Evolutionary conservation across 2,888 invertebrate species (phyloP).

Genomic region (Tetanocera ferruginea): DNA sequence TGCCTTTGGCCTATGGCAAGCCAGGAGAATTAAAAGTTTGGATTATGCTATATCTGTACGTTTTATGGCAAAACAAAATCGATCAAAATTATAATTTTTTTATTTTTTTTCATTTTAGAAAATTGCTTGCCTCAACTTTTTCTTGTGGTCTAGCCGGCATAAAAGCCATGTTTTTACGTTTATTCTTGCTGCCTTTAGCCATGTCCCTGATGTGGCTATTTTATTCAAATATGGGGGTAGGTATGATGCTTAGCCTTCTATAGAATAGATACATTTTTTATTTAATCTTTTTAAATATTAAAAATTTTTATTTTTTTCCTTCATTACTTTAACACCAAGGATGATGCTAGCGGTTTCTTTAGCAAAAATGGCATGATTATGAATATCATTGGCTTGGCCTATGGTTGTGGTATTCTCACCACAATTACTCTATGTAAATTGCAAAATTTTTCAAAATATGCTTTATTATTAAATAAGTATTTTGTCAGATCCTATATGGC

Average conservation of each 20-base stretch:
- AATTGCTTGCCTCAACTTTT: slow-evolving; percentile 83
- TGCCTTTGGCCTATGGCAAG: slow-evolving; percentile 82
- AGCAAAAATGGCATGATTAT: slow-evolving; percentile 69
- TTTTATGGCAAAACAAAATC: slow-evolving; percentile 5
- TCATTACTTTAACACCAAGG: slow-evolving; percentile 52
- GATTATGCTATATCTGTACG: slow-evolving; percentile 78
- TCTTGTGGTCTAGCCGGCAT: slow-evolving; percentile 83
- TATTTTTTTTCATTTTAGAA: slow-evolving; percentile 70
- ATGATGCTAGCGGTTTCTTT: slow-evolving; percentile 68
- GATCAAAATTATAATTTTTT: neutral
- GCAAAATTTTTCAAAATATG: neutral
- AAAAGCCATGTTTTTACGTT: slow-evolving; percentile 80
- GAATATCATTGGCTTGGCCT: slow-evolving; percentile 66
- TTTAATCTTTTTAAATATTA: too few relatives aligned
- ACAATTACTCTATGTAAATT: slow-evolving; percentile 65
- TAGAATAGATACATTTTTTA: neutral
- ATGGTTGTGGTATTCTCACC: slow-evolving; percentile 68
- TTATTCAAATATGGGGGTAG: slow-evolving; percentile 73
- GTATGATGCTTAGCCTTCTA: slow-evolving; percentile 33
- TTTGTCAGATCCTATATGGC: slow-evolving; percentile 79
- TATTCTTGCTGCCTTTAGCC: slow-evolving; percentile 81
- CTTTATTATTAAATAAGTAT: neutral
- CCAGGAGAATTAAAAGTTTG: slow-evolving; percentile 79
- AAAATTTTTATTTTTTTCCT: neutral
- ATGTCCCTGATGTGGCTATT: slow-evolving; percentile 85